Evolutionary conservation across 2,888 invertebrate genomes (phyloP).

Genomic region (Apamea sordens): DNA sequence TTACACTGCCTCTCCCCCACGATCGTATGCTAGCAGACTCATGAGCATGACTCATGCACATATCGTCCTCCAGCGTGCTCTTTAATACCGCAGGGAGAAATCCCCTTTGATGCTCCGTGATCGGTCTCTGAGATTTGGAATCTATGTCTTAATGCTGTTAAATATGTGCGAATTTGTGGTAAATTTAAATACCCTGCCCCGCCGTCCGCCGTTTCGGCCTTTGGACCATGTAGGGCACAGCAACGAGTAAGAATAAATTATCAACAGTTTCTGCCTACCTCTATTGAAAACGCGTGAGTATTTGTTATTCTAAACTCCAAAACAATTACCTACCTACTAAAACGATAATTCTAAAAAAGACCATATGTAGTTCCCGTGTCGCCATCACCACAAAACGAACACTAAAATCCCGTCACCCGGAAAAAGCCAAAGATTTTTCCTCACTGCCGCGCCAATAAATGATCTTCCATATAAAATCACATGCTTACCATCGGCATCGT

Average conservation of each 20-base stretch:
- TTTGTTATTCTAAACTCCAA: too few relatives aligned
- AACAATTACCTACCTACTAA: neutral
- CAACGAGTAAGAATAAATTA: too few relatives aligned
- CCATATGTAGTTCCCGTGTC: neutral
- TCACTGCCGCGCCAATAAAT: constrained; percentile 35
- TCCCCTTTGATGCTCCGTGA: too few relatives aligned
- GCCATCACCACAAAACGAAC: neutral
- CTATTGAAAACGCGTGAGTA: neutral
- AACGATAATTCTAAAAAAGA: too few relatives aligned
- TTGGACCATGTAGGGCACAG: too few relatives aligned
- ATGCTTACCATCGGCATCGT: constrained; percentile 46
- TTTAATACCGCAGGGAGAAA: too few relatives aligned
- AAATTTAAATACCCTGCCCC: neutral
- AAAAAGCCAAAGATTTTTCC: constrained; percentile 31
- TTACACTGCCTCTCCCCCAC: too few relatives aligned
- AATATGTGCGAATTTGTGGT: neutral
- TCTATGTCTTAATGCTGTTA: neutral
- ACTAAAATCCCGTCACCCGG: constrained; percentile 10
- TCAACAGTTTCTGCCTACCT: neutral
- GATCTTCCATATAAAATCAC: constrained; percentile 52
- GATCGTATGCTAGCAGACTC: too few relatives aligned
- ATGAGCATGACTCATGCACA: too few relatives aligned
- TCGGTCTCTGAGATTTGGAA: too few relatives aligned
- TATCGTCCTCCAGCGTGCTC: too few relatives aligned
- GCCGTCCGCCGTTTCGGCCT: too few relatives aligned